Conservation (phyloP, 2,797 vertebrate species). For the Anguilla pacifica region DNA sequence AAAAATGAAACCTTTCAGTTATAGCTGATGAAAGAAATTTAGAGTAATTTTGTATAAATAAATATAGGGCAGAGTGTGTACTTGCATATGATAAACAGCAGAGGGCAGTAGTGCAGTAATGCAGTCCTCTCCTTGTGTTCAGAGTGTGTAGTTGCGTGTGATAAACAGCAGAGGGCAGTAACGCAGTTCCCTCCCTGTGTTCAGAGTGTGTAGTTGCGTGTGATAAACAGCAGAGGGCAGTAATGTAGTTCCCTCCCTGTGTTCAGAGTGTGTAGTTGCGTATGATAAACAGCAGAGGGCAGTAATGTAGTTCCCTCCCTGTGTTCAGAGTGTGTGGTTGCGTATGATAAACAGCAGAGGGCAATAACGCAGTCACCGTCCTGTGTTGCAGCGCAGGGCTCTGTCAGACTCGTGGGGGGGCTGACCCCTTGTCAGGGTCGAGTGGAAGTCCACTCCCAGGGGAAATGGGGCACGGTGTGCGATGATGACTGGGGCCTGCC, state of each 20-base stretch:
- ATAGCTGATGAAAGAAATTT: too few relatives aligned
- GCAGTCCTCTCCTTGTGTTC: too few relatives aligned
- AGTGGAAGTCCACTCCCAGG: conserved; percentile 87
- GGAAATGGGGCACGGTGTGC: conserved; percentile 91
- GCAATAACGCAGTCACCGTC: not conserved
- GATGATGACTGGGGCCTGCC: conserved; percentile 90
- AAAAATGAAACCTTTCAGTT: too few relatives aligned
- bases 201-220: not conserved
- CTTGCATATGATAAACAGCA: too few relatives aligned
- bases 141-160: not conserved
- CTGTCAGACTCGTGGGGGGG: conserved; percentile 81
- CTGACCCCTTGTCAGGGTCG: conserved; percentile 80
- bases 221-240: not conserved
- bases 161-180: not conserved
- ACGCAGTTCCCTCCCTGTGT: not conserved
- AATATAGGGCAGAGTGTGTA: too few relatives aligned
- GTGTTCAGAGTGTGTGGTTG: conserved; percentile 2
- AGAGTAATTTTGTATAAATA: too few relatives aligned
- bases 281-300: not conserved
- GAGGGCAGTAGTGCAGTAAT: too few relatives aligned
- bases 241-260: not conserved
- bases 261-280: not conserved
- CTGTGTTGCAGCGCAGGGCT: conserved; percentile 78
- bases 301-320: not conserved
- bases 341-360: not conserved